Evolutionary conservation across 2,888 invertebrate species (phyloP), one percentile per base, ranked within the genome.

Genomic region (Caenorhabditis japonica): DNA sequence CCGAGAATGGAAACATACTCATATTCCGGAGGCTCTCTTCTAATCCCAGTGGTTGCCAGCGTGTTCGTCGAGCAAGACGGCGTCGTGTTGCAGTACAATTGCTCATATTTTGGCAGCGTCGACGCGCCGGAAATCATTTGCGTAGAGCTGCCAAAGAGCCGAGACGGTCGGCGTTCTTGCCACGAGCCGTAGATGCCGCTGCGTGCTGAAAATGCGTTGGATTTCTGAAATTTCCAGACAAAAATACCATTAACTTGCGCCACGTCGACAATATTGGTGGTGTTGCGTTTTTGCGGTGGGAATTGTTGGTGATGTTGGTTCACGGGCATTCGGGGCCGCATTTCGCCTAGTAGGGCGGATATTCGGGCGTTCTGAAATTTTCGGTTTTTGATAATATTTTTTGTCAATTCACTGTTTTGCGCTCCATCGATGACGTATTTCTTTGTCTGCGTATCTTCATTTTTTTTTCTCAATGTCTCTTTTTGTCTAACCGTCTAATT

Each of bases 331-430:
- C 52, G 21, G 2, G 77, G 77, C 0, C 68, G 56, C 77, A 78
- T 78, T 47, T 78, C 77, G 30, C 61, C 72, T 30, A 78, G 61
- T 4, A 78, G 49, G 2, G 73, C 66, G 13, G 66, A 49, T 17
- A 78, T 78, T 49, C 77, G 60, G 3, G 70, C 70, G 44, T 75
- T 73, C 77, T 78, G 58, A n/a, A 73, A 62, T 15, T 21, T 4
- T 30, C 10, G 5, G 7, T 7, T 10, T 7, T 30, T 30, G 30
- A 30, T 30, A n/a, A n/a, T n/a, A n/a, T n/a, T n/a, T n/a, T n/a
- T n/a, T n/a, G n/a, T n/a, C n/a, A n/a, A n/a, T n/a, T n/a, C n/a
- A n/a, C n/a, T n/a, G n/a, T n/a, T n/a, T n/a, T n/a, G n/a, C n/a
- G n/a, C n/a, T n/a, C n/a, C n/a, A n/a, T n/a, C n/a, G n/a, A n/a